Percentiles rank a stretch among this genome's conserved stretches.
phyloP scores from a whole-genome alignment of 2,888 invertebrate genomes.

The Belgica antarctica region DNA sequence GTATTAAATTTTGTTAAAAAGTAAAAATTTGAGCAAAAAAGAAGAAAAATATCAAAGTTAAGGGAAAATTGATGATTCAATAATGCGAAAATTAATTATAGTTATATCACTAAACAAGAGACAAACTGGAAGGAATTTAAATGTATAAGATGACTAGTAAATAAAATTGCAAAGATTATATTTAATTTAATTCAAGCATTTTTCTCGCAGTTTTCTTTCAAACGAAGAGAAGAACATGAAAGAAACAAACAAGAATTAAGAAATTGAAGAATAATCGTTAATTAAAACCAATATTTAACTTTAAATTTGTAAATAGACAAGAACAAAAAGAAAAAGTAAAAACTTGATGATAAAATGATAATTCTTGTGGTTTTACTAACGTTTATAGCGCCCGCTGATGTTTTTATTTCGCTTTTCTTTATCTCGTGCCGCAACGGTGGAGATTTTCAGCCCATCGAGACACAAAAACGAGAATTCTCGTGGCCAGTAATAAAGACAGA shows the following conservation, averaged over 20 bases:
- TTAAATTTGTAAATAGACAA: slow-evolving; percentile 39
- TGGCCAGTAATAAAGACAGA: slow-evolving; percentile 28
- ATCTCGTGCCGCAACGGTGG: background rate
- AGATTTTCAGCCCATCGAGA: slow-evolving; percentile 7
- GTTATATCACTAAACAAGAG: slow-evolving; percentile 33
- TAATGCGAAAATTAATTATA: slow-evolving; percentile 33
- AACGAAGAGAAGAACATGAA: background rate
- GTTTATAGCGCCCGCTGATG: background rate
- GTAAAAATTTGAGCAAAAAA: background rate
- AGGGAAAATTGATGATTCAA: background rate
- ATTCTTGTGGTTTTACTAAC: too few species aligned
- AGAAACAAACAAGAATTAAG: background rate
- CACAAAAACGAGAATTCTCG: background rate
- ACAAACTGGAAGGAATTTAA: slow-evolving; percentile 41
- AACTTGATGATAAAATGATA: slow-evolving; percentile 38
- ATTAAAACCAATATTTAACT: slow-evolving; percentile 43
- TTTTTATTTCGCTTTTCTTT: background rate
- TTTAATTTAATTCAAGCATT: slow-evolving; percentile 36
- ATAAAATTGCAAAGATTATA: slow-evolving; percentile 43
- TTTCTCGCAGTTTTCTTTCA: slow-evolving; percentile 33
- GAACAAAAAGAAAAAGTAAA: slow-evolving; percentile 22
- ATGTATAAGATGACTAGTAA: slow-evolving; percentile 43
- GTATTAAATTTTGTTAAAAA: background rate
- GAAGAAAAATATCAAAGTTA: background rate
- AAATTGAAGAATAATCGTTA: slow-evolving; percentile 42